Evolutionary conservation across 2,888 invertebrate genomes (phyloP).

Genomic region (Leptinotarsa peninsularis): DNA sequence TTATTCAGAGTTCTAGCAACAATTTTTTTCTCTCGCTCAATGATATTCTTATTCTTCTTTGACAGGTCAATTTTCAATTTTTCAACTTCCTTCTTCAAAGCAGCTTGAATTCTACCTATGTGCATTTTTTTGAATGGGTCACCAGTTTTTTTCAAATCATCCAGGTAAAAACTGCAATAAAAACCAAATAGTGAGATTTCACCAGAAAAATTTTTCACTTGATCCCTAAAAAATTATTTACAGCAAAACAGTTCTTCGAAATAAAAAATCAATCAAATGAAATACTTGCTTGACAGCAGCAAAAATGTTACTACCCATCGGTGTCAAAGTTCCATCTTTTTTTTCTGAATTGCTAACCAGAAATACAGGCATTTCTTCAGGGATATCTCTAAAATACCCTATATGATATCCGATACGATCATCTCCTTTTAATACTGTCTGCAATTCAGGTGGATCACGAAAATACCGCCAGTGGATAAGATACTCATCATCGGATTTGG

Average conservation of each 20-base stretch:
- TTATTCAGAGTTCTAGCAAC: conserved; percentile 83
- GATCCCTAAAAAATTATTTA: too few species aligned
- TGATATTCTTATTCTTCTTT: conserved; percentile 71
- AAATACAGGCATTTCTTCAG: conserved; percentile 79
- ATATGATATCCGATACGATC: conserved; percentile 82
- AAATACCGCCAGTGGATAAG: conserved; percentile 90
- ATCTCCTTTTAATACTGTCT: conserved; percentile 80
- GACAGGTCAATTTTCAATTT: conserved; percentile 72
- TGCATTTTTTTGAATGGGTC: conserved; percentile 75
- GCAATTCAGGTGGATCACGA: conserved; percentile 95
- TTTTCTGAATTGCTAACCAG: conserved; percentile 81
- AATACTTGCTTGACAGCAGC: conserved; percentile 78
- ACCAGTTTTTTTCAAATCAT: conserved; percentile 68
- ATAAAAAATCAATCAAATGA: neutral
- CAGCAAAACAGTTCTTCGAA: too few species aligned
- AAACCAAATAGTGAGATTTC: conserved; percentile 11
- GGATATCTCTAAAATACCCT: conserved; percentile 91
- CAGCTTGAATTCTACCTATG: conserved; percentile 72
- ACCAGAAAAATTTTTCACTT: neutral
- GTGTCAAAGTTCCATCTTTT: conserved; percentile 76
- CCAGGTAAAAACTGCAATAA: conserved; percentile 68
- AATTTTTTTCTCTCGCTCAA: conserved; percentile 71
- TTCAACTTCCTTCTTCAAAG: conserved; percentile 74
- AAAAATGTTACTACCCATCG: conserved; percentile 84
- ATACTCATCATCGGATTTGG: conserved; percentile 71